Base-by-base conservation (phyloP, 2,113 vertebrate genomes). In the Xiphophorus couchianus region DNA sequence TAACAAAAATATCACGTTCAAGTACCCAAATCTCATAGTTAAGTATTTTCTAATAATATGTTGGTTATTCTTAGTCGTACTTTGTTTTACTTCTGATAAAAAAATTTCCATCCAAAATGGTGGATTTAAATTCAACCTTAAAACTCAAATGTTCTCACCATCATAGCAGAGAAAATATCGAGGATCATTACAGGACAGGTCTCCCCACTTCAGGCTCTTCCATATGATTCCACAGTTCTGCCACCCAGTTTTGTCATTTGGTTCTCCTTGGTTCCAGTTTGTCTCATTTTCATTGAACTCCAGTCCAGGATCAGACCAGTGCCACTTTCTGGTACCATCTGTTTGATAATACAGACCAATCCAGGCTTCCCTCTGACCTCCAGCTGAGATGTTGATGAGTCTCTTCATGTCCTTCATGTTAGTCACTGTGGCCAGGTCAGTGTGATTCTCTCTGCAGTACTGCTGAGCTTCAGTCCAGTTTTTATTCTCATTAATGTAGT, bases 161-260 rank as follows among this genome's bases (percentile, higher is more conserved):
- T 83, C 0, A 4, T 71, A 73, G 48, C 86, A 85, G 44, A 81
- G 31, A 8, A 66, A 66, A 54, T n/a, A 27, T 0, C 0, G 0
- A 5, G 0, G 0, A 0, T 0, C 0, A 1, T 0, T 0, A 69
- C 80, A 75, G 25, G 44, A 0, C 1, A n/a, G 0, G 1, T 48
- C 12, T 48, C 0, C 37, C 61, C 12, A 14, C 0, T 30, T 28
- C 2, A 66, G 0, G 10, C 22, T 37, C 15, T 28, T 28, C 4
- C 3, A n/a, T 15, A 44, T 28, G 14, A 42, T 14, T 3, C 0
- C 73, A 71, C 78, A 86, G 73, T 84, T 72, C 0, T 75, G 19
- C 22, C 2, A 0, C 22, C 51, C 22, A 6, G 1, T 25, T 9
- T 0, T 0, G 3, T 33, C 15, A 33, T 33, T 25, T 64, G 62